These are phyloP conservation scores for Aphis gossypii DNA, from an alignment of 1,140 invertebrate species.

Conservation along the genomic window DNA sequence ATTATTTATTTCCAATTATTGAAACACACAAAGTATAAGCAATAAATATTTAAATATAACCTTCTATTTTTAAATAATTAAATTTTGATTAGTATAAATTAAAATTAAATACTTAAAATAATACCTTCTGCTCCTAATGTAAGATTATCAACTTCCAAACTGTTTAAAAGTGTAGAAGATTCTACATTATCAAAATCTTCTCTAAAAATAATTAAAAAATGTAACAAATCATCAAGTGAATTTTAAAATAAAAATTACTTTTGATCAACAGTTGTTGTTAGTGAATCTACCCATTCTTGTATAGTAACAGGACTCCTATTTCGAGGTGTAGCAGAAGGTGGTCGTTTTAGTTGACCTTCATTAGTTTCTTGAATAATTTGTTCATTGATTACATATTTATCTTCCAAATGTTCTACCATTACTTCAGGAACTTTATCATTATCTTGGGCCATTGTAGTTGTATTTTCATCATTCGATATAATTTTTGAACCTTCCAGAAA, in stretches of 20 bases:
- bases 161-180: constrained; percentile 9
- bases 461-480: constrained; percentile 12
- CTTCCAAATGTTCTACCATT: constrained; percentile 29
- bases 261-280: constrained; percentile 60
- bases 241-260: constrained; percentile 11
- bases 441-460: constrained; percentile 7
- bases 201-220: constrained; percentile 49
- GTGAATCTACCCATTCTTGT: constrained; percentile 64
- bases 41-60: not conserved
- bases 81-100: not conserved
- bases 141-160: constrained; percentile 61
- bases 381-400: not conserved
- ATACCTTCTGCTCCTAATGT: constrained; percentile 63
- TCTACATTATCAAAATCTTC: constrained; percentile 57
- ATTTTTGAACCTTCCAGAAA: not conserved
- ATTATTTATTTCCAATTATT: not conserved
- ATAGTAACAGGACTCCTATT: constrained; percentile 64
- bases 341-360: constrained; percentile 40
- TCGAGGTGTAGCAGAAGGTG: constrained; percentile 58
- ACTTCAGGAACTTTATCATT: constrained; percentile 42
- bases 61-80: not conserved
- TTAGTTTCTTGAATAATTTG: constrained; percentile 26
- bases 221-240: not conserved
- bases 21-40: not conserved
- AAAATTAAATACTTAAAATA: not conserved